Conservation (phyloP, 2,113 vertebrate species). For the Agapornis roseicollis region DNA sequence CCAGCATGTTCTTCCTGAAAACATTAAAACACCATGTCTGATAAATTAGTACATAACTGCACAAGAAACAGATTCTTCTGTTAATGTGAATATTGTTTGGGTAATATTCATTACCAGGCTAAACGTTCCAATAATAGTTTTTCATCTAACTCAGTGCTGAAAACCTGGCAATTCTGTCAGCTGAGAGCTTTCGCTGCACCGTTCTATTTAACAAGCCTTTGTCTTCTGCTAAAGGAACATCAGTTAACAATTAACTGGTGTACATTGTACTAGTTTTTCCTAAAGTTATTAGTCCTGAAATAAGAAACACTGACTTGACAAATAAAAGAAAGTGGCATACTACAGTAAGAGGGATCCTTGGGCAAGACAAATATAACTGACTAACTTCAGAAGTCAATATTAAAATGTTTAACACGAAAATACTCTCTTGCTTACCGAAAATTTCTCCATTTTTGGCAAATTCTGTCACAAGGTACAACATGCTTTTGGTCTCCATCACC, state of each 20-base stretch:
- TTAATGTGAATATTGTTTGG: not conserved
- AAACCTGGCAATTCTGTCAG: not conserved
- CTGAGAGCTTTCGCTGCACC: not conserved
- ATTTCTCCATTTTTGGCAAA: constrained; percentile 99
- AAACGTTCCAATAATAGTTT: not conserved
- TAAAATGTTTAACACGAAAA: not conserved
- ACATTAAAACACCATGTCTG: not conserved
- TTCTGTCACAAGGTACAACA: constrained; percentile 98
- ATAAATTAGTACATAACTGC: not conserved
- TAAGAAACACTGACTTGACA: not conserved
- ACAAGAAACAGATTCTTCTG: not conserved
- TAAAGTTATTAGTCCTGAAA: not conserved
- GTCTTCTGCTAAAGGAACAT: not conserved
- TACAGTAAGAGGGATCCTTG: not conserved
- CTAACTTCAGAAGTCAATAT: not conserved
- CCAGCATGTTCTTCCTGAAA: not conserved
- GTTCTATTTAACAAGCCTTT: not conserved
- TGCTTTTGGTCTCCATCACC: constrained; percentile 99
- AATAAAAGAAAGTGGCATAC: not conserved
- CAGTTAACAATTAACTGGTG: not conserved
- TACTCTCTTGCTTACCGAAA: constrained; percentile 84
- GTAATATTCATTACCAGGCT: not conserved
- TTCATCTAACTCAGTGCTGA: not conserved
- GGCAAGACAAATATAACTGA: not conserved
- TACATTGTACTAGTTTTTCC: not conserved